Base-by-base conservation (phyloP, 2,797 vertebrate species). In the Crossoptilon crossoptilon region DNA sequence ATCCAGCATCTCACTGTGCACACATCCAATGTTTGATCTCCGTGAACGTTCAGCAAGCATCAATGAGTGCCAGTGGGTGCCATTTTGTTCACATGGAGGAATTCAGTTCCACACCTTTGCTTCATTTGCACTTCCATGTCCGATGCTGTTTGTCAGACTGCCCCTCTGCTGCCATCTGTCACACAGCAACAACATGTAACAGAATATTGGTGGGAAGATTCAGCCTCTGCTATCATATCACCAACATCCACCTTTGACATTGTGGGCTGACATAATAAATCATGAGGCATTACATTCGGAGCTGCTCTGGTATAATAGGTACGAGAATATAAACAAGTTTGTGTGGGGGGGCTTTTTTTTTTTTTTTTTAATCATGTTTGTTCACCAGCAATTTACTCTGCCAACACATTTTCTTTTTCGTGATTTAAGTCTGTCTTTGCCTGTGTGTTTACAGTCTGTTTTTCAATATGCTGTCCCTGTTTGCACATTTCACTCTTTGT, bases 391-490 rank as follows among this genome's bases (percentile, higher is more conserved):
- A 91, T 88, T 72, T 70, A 73, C 91, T 87, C 83, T 93, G 49
- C 63, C 86, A 91, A 95, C 53, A 85, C 48, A 68, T 84, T 96
- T 90, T 80, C 62, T 95, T 94, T 90, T 73, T 66, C 75, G 67
- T 84, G 63, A 92, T 94, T 55, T 90, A 85, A 80, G 43, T 63
- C 69, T 87, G 51, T 83, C 35, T 91, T 95, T 90, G 66, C n/a
- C 56, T 83, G 44, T 59, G 71, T 95, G 81, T 92, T 94, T 93
- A 58, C 79, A 89, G 84, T 85, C 83, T 94, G 83, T 70, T 96
- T 96, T 95, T 87, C 77, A 96, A 91, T 96, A 94, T 93, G 84
- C 19, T 84, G 44, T 91, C 35, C 72, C 66, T 94, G 87, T 94
- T 95, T 96, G 84, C 67, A 90, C 33, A 87, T 90, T 88, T 69